Evolutionary conservation across 2,888 invertebrate species (phyloP), one percentile per base, ranked within the genome.

Genomic region (Elegia similella): DNA sequence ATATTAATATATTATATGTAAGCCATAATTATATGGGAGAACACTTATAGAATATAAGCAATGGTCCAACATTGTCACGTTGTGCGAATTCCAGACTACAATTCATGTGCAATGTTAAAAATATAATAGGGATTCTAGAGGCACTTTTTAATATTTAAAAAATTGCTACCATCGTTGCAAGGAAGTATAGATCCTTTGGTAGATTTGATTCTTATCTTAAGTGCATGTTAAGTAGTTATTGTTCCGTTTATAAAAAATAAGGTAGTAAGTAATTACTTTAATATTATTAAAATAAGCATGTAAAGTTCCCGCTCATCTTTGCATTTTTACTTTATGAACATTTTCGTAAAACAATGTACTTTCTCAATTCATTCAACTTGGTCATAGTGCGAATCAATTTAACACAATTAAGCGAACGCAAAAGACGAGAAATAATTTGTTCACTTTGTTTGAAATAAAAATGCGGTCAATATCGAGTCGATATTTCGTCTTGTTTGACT

Each of bases 11-110:
- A 62, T 64, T 62, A 57, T 23, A 23, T 23, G 23, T 59, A 64
- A 60, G 58, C 61, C 56, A 64, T 62, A 61, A 61, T 57, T 59
- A 59, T 59, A 60, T 55, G 54, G 34, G 54, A 59, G 56, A 59
- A 59, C 52, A 54, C 56, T 57, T 57, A 55, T 17, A 57, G 42
- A 60, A 52, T 57, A 59, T 48, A 67, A 65, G 63, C 62, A 64
- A 68, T 72, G 68, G 69, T 69, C 67, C 70, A 65, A 69, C 61
- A 65, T 70, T 63, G 48, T 64, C 61, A 63, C 63, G 66, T 70
- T 66, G 69, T 73, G 74, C 71, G 62, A 64, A 57, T 59, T 61
- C 55, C 52, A 42, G 48, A 38, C 16, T 61, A 55, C 32, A 52
- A 34, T 42, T 32, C n/a, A 50, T 54, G 42, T 53, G 47, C 30